Evolutionary conservation across 2,797 vertebrate genomes (phyloP).

Genomic region (Hylomyscus alleni): DNA sequence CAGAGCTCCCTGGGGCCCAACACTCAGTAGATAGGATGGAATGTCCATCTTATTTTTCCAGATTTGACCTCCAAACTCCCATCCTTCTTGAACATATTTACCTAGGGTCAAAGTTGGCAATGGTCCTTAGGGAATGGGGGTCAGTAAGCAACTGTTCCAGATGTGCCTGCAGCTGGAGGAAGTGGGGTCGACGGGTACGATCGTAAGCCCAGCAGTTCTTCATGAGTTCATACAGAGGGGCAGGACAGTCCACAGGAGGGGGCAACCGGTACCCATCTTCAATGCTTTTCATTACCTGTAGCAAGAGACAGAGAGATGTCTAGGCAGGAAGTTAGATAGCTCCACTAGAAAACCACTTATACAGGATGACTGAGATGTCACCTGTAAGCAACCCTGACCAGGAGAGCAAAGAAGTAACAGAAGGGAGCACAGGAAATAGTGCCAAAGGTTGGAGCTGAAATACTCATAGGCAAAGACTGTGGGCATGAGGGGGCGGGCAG

Average conservation of each 20-base stretch:
- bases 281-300: conserved; percentile 97
- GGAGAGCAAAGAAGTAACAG: not conserved
- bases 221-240: conserved; percentile 97
- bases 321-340: not conserved
- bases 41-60: not conserved
- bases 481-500: not conserved
- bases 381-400: not conserved
- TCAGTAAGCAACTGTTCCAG: conserved; percentile 89
- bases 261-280: conserved; percentile 97
- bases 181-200: conserved; percentile 92
- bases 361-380: not conserved
- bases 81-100: conserved; percentile 62
- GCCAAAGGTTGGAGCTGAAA: not conserved
- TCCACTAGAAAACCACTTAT: not conserved
- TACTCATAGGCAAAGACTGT: not conserved
- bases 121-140: conserved; percentile 88
- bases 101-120: conserved; percentile 91
- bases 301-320: not conserved
- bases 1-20: not conserved
- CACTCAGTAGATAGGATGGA: not conserved
- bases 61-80: not conserved
- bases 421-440: not conserved
- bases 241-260: conserved; percentile 95
- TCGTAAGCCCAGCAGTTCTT: conserved; percentile 97
- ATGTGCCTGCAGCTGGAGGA: conserved; percentile 92